Evolutionary conservation across 2,797 vertebrate genomes (phyloP).

Genomic region (Columba guinea): DNA sequence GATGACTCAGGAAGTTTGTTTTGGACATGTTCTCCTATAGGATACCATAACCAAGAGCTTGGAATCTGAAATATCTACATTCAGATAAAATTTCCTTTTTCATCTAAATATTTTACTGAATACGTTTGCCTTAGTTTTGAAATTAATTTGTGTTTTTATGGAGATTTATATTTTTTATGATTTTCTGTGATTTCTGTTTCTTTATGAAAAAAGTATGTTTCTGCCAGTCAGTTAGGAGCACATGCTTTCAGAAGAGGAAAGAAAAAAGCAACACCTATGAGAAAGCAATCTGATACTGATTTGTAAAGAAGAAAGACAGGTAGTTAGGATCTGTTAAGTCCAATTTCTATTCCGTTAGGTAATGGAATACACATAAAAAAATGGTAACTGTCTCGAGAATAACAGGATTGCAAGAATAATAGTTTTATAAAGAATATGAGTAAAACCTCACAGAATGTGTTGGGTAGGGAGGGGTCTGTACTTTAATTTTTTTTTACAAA

Average conservation of each 20-base stretch:
- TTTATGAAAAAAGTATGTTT: neutral
- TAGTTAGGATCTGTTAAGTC: neutral
- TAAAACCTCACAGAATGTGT: neutral
- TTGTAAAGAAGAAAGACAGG: neutral
- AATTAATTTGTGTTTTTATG: neutral
- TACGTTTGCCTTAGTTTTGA: neutral
- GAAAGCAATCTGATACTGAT: neutral
- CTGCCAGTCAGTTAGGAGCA: neutral
- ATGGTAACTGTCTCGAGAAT: neutral
- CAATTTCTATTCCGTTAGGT: neutral
- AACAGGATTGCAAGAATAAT: neutral
- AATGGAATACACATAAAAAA: neutral
- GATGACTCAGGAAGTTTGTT: neutral
- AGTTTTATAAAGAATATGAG: neutral
- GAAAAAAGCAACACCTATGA: neutral
- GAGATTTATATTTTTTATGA: neutral
- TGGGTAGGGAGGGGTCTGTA: fast-evolving
- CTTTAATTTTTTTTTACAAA: neutral
- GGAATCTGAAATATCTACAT: neutral
- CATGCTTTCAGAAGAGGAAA: neutral
- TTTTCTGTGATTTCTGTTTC: neutral
- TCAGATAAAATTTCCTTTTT: neutral
- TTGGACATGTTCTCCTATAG: neutral
- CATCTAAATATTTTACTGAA: neutral
- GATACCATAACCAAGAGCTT: neutral